Evolutionary conservation across 2,113 vertebrate species (phyloP).

Genomic region (Aleadryas rufinucha): DNA sequence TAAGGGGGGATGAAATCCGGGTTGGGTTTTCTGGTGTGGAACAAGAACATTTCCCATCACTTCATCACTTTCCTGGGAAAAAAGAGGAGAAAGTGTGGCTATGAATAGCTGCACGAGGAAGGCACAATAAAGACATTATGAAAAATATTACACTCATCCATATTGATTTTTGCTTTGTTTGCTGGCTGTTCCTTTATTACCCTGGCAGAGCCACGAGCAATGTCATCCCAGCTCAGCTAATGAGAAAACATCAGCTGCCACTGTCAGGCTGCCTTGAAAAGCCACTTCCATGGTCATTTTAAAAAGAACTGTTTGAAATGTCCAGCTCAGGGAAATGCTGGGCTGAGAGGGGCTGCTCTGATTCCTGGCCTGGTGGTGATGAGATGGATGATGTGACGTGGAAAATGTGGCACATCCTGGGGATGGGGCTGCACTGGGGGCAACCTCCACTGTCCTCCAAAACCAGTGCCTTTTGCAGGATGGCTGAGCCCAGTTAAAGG

Average conservation of each 20-base stretch:
- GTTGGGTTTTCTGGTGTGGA: background rate
- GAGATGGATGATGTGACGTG: background rate
- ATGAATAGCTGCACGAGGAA: background rate
- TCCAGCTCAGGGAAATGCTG: fast-evolving
- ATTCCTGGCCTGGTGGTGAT: background rate
- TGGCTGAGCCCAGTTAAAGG: background rate
- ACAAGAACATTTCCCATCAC: background rate
- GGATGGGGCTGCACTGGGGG: fast-evolving
- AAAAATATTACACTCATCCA: slow-evolving; percentile 45
- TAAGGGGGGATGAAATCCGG: background rate
- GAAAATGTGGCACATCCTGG: background rate
- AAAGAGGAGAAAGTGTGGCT: background rate
- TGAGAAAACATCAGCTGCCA: background rate
- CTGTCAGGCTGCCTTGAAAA: background rate
- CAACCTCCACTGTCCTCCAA: background rate
- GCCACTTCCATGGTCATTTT: background rate
- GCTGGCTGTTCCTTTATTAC: slow-evolving; percentile 16
- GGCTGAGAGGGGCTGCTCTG: background rate
- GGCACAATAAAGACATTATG: slow-evolving; percentile 6
- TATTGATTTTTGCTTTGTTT: slow-evolving; percentile 59
- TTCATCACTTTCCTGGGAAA: background rate
- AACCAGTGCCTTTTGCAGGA: background rate
- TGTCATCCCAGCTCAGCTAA: slow-evolving; percentile 39
- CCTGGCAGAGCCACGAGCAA: slow-evolving; percentile 42
- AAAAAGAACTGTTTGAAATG: background rate